Base-by-base conservation (phyloP, 92 coral and sea anemone genomes). In the Anthopleura xanthogrammica region DNA sequence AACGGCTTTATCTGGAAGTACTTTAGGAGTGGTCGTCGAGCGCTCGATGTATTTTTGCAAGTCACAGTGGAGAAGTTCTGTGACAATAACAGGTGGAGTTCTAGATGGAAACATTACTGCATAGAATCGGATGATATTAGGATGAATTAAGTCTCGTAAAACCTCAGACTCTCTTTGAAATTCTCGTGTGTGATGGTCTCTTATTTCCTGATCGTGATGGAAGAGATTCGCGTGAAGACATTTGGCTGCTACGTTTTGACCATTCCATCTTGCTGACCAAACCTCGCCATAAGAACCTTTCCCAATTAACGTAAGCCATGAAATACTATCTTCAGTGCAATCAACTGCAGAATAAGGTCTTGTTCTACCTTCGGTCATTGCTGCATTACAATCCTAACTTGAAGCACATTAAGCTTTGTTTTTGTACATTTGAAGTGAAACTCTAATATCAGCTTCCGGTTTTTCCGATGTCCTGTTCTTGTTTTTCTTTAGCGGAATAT, bases 251-350 rank as follows among this genome's bases (percentile, higher is more conserved):
- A 93, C 94, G 17, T 68, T 56, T 43, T 43, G 22, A 4, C 87
- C 92, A 17, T 88, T 82, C 97, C 94, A 93, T 22, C 65, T 54
- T 1, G 97, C 97, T 20, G 68, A 76, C 82, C 88, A 93, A 5
- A 93, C 97, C 66, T 88, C 93, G 39, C 92, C 94, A 85, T 77
- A 93, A 13, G 97, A 87, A 4, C 97, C 97, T 55, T 82, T 90
- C 41, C 97, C 97, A 3, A 93, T 93, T 58, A 48, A 70, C n/a
- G 82, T 72, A 16, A 70, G 52, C 43, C 40, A 76, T 79, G 29
- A 20, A 7, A 62, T 62, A 23, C 70, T 62, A 10, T 62, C 70
- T n/a, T 62, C 24, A 62, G 70, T 62, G 14, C 70, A 62, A 62
- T 62, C 70, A 1, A 62, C 70, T 62, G 70, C 70, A 20, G 70